phyloP scores from a whole-genome alignment of 2,888 invertebrate species.

The Philopedon plagiatum region DNA sequence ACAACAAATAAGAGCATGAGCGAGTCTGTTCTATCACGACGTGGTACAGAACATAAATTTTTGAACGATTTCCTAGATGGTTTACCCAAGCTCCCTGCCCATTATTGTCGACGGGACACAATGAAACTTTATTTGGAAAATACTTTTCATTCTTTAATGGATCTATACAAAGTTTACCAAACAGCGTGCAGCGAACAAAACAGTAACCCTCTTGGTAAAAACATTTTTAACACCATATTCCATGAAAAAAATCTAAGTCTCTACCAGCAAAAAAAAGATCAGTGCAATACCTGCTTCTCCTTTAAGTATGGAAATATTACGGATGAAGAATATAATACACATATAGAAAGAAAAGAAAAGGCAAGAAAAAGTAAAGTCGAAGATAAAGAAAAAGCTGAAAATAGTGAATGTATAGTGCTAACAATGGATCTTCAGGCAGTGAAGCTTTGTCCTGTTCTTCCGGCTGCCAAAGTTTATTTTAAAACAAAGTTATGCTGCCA shows the following conservation, averaged over 20 bases:
- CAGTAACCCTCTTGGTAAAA: neutral
- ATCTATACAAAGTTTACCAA: neutral
- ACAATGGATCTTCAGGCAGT: neutral
- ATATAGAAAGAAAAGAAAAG: neutral
- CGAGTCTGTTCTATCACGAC: too few species aligned
- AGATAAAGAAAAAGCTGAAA: neutral
- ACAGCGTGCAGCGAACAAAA: neutral
- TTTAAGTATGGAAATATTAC: neutral
- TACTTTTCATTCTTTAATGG: neutral
- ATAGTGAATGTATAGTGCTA: neutral
- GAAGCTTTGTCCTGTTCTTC: neutral
- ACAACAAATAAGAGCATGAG: too few species aligned
- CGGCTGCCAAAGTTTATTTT: too few species aligned
- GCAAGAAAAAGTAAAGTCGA: neutral
- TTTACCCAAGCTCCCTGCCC: neutral
- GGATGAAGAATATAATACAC: neutral
- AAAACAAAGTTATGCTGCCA: neutral
- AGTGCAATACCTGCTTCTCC: neutral
- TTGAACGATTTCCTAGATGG: neutral
- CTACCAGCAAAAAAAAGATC: neutral
- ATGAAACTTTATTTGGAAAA: neutral
- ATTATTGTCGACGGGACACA: neutral
- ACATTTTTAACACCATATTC: neutral
- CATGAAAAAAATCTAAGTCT: neutral
- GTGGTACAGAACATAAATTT: too few species aligned